Base-by-base conservation (phyloP, 2,888 invertebrate species). In the Arge pagana region DNA sequence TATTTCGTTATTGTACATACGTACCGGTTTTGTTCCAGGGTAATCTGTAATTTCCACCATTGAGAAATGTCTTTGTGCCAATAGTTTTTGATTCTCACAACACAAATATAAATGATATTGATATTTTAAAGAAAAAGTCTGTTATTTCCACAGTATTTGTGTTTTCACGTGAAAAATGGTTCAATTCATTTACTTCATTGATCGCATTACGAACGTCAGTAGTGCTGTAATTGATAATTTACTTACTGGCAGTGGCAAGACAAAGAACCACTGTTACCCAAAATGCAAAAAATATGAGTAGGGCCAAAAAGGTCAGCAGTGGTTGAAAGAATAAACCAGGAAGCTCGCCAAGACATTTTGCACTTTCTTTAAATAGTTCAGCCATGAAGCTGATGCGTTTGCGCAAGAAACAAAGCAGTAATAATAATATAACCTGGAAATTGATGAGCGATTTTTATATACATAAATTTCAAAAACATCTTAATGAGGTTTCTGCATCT, bases 211-310 rank as follows among this genome's bases (percentile, higher is more conserved):
- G 8, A 1, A 50, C 6, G 6, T 42, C 8, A 7, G 11, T 16
- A 1, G 21, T 28, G 18, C 13, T 39, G 11, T 3, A 30, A n/a
- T 6, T 11, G 10, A 11, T 18, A 3, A 13, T 53, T 2, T 83
- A 85, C 77, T 87, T 84, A 81, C 91, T 91, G 7, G 93, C 89
- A 21, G 93, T 93, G n/a, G 89, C 89, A 50, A 93, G 79, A 71
- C 87, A 89, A 19, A 94, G 87, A 71, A 95, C 85, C 48, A 96
- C 89, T 53, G 85, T 79, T 10, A 93, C 82, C 95, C 96, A 96
- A 78, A 91, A 92, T 55, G 86, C 78, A 63, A 94, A 87, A 76
- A 96, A 94, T 43, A 86, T 68, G 16, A 89, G 77, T 1, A 96
- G 81, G 53, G 89, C 83, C 55, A 89, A 64, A 73, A 94, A 93